Evolutionary conservation across 2,888 invertebrate species (phyloP).

Genomic region (Xestia xanthographa): DNA sequence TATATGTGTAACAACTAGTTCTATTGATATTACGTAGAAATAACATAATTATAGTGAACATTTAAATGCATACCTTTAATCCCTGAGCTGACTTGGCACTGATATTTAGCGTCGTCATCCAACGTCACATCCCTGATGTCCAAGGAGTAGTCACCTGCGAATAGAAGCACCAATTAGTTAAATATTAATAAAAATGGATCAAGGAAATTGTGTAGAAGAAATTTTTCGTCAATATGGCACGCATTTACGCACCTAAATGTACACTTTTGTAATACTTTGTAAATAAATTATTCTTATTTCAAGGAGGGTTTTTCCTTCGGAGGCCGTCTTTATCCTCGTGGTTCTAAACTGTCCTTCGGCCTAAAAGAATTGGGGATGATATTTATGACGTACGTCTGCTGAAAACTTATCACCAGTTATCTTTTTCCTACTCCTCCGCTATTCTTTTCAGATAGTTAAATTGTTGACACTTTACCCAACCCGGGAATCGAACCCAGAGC

Average conservation of each 20-base stretch:
- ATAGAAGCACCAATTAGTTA: conserved; percentile 31
- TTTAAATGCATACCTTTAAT: conserved; percentile 86
- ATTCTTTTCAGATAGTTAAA: no score
- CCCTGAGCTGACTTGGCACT: conserved; percentile 98
- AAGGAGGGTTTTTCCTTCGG: not conserved
- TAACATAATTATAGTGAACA: no score
- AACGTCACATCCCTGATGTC: conserved; percentile 97
- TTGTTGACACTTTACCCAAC: no score
- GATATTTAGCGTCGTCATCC: conserved; percentile 98
- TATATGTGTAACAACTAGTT: no score
- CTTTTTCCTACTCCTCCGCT: no score
- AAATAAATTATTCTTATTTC: no score
- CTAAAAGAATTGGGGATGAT: not conserved
- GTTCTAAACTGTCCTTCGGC: not conserved
- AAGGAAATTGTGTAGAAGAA: not conserved
- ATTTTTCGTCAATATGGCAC: not conserved
- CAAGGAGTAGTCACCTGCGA: conserved; percentile 96
- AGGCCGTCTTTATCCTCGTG: not conserved
- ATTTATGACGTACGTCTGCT: no score
- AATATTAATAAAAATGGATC: not conserved
- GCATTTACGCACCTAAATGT: no score
- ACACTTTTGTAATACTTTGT: no score
- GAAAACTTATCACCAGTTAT: no score
- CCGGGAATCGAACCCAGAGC: no score
- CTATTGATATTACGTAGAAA: not conserved